These are phyloP conservation scores for Glossophaga mutica DNA, from an alignment of 2,797 vertebrate genomes.

Conservation along the genomic window DNA sequence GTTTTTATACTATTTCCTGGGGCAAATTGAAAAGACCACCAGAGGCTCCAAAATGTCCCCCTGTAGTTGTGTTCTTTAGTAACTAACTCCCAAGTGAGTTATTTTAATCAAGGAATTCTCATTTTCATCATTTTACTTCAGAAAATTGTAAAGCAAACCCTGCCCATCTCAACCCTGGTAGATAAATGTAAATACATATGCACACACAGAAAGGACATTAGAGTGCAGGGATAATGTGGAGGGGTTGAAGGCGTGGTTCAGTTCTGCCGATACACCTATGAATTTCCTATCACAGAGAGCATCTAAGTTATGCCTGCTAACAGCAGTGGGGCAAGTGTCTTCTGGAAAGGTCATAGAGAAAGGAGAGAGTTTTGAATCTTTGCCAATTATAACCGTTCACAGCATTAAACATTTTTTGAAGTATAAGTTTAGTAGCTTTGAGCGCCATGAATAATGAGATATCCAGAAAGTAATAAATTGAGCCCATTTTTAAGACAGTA, in stretches of 20 bases:
- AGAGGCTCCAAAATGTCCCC: neutral
- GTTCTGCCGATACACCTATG: neutral
- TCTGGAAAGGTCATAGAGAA: neutral
- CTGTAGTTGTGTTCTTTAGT: neutral
- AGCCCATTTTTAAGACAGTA: slow-evolving; percentile 25
- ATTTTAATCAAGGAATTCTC: neutral
- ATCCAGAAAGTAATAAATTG: neutral
- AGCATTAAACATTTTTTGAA: neutral
- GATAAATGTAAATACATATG: neutral
- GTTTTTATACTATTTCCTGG: neutral
- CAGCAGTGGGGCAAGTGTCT: neutral
- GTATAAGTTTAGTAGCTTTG: neutral
- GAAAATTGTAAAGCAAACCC: neutral
- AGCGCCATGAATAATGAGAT: neutral
- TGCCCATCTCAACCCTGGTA: neutral
- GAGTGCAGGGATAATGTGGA: rapidly evolving
- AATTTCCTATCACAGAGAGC: neutral
- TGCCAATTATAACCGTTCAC: neutral
- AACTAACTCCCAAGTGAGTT: neutral
- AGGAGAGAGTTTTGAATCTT: neutral
- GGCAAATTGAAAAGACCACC: neutral
- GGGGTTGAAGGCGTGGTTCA: neutral
- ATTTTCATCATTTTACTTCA: neutral
- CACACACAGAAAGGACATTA: neutral
- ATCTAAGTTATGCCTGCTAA: neutral